Evolutionary conservation across 2,797 vertebrate genomes (phyloP), one percentile per base, ranked within the genome.

Genomic region (Tokudaia muenninki): DNA sequence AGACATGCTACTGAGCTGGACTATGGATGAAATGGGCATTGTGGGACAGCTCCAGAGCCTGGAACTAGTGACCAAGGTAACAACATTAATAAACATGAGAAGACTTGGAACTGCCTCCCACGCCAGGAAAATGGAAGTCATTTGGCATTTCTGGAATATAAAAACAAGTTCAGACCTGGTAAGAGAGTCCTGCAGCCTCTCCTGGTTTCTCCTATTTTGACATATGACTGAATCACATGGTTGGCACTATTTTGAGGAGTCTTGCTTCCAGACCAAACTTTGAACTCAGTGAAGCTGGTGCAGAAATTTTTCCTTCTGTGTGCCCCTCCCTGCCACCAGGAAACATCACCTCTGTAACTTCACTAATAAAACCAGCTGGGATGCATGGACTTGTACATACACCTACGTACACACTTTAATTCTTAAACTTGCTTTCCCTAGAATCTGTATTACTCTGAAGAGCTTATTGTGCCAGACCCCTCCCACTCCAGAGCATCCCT

Each of bases 361-460:
- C 57, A 44, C 47, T 91, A 94, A 88, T 44, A 57, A 22, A 94
- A 75, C 26, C 47, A 92, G 79, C n/a, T 72, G 90, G 4, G 6
- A 87, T 83, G 47, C n/a, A 78, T 50, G 19, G 26, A 47, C 22
- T 90, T 6, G n/a, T 86, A 37, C 13, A 50, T 0, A 41, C 14
- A 41, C 1, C n/a, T 57, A 47, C 37, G 5, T 6, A 78, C 37
- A 3, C 4, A 89, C 24, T 75, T 75, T 94, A 55, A 84, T 84
- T 87, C 61, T 31, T 92, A 31, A 79, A n/a, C 37, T 65, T 78
- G 80, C 70, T 95, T 95, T 67, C 55, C 44, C 91, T 81, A 87
- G 70, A 92, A 92, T 96, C 10, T 78, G 1, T 47, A 34, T 88
- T 59, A 91, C 22, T 11, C 37, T 81, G 14, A 17, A 70, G 79